Conservation (phyloP, 1,140 invertebrate species). For the Subanguina moxae region DNA sequence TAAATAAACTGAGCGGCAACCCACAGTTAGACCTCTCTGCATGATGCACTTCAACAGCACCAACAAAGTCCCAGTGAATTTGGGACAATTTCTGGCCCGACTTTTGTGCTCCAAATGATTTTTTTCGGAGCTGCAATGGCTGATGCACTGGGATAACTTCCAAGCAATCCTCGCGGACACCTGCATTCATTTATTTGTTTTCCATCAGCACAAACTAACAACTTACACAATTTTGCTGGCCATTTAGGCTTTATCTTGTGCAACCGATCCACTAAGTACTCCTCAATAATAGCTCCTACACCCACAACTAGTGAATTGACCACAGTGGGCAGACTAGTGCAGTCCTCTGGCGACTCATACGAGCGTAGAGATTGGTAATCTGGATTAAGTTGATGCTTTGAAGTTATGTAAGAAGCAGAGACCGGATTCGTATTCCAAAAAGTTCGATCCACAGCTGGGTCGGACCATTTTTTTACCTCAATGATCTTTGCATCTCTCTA, state of each 20-base stretch:
- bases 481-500: too few relatives aligned
- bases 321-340: background rate
- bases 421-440: too few relatives aligned
- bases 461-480: too few relatives aligned
- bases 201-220: too few relatives aligned
- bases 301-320: background rate
- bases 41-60: constrained; percentile 1
- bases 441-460: too few relatives aligned
- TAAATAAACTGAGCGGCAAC: background rate
- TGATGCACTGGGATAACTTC: background rate
- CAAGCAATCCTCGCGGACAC: constrained; percentile 5
- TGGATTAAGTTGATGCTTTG: too few relatives aligned
- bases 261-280: background rate
- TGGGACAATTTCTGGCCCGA: background rate
- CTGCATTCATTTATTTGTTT: too few relatives aligned
- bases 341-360: too few relatives aligned
- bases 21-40: constrained; percentile 8
- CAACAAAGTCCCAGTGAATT: constrained; percentile 1
- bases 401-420: too few relatives aligned
- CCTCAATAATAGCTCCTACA: background rate
- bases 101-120: background rate
- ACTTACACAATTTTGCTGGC: constrained; percentile 7
- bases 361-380: too few relatives aligned
- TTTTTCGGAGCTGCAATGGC: background rate
- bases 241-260: background rate